phyloP scores from a whole-genome alignment of 2,888 invertebrate genomes.

The Scaptomyza cyrtandrae region DNA sequence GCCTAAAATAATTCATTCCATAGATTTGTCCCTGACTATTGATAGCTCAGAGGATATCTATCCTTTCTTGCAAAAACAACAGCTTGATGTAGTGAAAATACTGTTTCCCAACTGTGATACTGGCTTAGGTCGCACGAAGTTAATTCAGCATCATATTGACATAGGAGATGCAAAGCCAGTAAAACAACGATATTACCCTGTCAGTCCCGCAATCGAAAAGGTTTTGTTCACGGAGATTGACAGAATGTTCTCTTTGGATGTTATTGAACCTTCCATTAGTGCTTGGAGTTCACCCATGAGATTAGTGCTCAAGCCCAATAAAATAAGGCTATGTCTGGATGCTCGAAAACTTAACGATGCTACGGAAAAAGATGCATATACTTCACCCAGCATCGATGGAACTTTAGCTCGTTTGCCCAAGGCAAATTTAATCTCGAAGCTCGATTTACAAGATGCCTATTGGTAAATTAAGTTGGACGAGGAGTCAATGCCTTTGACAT shows the following conservation, averaged over 20 bases:
- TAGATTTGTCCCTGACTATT: no score
- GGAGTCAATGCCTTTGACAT: background rate
- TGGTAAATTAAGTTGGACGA: background rate
- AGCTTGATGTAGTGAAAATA: no score
- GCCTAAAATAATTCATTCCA: no score
- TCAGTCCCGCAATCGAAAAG: no score
- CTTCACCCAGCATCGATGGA: background rate
- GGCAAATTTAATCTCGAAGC: background rate
- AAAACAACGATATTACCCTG: background rate
- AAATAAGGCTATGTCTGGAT: background rate
- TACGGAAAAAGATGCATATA: background rate
- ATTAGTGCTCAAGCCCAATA: no score
- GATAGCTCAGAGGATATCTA: no score
- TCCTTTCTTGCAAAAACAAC: no score
- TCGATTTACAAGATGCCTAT: background rate
- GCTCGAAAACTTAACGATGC: background rate
- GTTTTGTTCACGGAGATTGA: no score
- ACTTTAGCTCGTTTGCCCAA: background rate
- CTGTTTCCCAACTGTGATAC: no score
- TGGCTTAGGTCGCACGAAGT: background rate
- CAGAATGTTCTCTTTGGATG: no score
- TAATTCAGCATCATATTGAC: background rate
- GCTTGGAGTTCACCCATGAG: no score
- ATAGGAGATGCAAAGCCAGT: background rate
- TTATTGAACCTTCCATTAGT: no score